Conservation (phyloP, 2,888 invertebrate species). For the Hydriomena furcata region DNA sequence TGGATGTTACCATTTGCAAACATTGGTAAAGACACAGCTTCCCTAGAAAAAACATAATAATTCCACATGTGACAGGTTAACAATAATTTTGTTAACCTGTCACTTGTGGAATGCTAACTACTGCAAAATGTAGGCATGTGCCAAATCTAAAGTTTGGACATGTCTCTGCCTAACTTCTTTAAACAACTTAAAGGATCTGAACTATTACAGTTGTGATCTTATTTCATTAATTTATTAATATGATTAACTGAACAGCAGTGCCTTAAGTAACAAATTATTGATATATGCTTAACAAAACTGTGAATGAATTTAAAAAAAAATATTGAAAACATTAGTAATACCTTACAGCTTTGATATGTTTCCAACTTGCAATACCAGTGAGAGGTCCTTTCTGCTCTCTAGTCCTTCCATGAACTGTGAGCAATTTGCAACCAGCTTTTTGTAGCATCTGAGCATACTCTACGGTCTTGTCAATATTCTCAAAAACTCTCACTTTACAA, state of each 20-base stretch:
- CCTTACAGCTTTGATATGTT: conserved; percentile 95
- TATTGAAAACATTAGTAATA: conserved; percentile 4
- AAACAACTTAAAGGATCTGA: too few relatives aligned
- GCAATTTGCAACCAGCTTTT: conserved; percentile 93
- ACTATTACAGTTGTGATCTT: too few relatives aligned
- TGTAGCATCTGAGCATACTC: conserved; percentile 97
- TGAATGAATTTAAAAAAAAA: not conserved
- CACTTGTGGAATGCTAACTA: too few relatives aligned
- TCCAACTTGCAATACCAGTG: conserved; percentile 98
- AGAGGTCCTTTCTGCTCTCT: conserved; percentile 97
- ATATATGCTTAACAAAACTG: too few relatives aligned
- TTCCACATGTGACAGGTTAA: too few relatives aligned
- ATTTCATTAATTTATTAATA: too few relatives aligned
- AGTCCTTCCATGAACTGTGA: conserved; percentile 98
- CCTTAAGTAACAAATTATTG: too few relatives aligned
- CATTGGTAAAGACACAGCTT: conserved; percentile 94
- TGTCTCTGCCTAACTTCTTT: too few relatives aligned
- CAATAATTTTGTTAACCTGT: too few relatives aligned
- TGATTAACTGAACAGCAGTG: too few relatives aligned
- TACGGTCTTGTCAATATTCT: conserved; percentile 92
- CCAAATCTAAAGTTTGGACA: too few relatives aligned
- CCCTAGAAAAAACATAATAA: conserved; percentile 85
- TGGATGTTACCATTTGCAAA: conserved; percentile 99
- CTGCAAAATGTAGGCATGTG: too few relatives aligned
- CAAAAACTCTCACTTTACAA: conserved; percentile 97